Conservation (phyloP, 64 coral and sea anemone species). For the Acropora yongei region DNA sequence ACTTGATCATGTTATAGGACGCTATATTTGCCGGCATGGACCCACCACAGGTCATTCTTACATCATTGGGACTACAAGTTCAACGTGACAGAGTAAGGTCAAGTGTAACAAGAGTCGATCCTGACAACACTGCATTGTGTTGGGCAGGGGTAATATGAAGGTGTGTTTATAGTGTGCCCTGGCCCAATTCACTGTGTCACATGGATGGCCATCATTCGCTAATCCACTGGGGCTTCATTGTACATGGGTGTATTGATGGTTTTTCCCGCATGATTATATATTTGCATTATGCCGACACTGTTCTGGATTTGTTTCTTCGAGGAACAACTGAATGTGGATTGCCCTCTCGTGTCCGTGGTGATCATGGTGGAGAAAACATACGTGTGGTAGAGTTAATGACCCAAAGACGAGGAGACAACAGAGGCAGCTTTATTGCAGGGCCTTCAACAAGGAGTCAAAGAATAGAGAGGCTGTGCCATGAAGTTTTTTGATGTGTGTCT, state of each 20-base stretch:
- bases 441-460: conserved; percentile 47
- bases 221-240: no score
- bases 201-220: no score
- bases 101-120: no score
- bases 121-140: no score
- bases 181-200: no score
- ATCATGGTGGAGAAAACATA: conserved; percentile 64
- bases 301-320: conserved; percentile 4
- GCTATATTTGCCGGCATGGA: no score
- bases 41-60: background rate
- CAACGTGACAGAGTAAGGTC: no score
- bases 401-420: conserved; percentile 39
- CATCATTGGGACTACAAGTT: no score
- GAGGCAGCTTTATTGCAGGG: conserved; percentile 51
- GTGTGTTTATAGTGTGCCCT: no score
- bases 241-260: no score
- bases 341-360: conserved; percentile 38
- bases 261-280: conserved; percentile 28
- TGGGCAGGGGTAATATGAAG: no score
- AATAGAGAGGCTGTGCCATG: conserved; percentile 33
- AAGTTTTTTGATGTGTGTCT: conserved; percentile 50
- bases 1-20: no score
- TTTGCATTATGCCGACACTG: conserved; percentile 15
- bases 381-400: conserved; percentile 17
- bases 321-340: background rate